Evolutionary conservation across 2,113 vertebrate species (phyloP).

Genomic region (Azemiops feae): DNA sequence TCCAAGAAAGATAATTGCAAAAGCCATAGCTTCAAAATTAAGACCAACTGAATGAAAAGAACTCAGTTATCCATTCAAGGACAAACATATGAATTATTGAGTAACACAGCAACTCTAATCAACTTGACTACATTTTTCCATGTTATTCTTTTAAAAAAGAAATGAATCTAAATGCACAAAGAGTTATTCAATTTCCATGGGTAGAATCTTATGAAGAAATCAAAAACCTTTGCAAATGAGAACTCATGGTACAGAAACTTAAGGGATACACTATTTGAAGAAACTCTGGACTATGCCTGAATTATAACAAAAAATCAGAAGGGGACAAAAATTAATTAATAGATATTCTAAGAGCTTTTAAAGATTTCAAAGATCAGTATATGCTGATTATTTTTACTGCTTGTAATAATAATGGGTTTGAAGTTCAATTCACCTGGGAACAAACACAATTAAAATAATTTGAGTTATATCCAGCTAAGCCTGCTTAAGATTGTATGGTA

Average conservation of each 20-base stretch:
- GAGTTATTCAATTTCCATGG: constrained; percentile 26
- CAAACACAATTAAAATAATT: not conserved
- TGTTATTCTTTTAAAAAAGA: not conserved
- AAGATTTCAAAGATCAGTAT: not conserved
- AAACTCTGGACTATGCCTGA: not conserved
- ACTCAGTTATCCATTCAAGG: constrained; percentile 19
- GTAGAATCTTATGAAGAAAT: constrained; percentile 40
- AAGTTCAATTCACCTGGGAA: not conserved
- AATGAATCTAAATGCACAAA: not conserved
- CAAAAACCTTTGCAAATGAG: constrained; percentile 24
- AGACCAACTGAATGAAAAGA: constrained; percentile 28
- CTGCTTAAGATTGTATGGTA: not conserved
- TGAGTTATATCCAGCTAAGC: not conserved
- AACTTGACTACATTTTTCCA: not conserved
- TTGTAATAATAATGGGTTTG: not conserved
- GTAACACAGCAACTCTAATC: not conserved
- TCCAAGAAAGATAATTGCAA: constrained; percentile 29
- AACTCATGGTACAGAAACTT: constrained; percentile 1
- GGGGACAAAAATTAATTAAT: not conserved
- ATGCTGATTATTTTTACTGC: not conserved
- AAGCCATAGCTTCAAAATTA: constrained; percentile 30
- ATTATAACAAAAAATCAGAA: constrained; percentile 16
- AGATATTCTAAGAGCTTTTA: not conserved
- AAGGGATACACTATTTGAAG: constrained; percentile 6
- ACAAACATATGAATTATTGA: constrained; percentile 10